Base-by-base conservation (phyloP, 2,888 invertebrate species). In the Galerucella pusilla region DNA sequence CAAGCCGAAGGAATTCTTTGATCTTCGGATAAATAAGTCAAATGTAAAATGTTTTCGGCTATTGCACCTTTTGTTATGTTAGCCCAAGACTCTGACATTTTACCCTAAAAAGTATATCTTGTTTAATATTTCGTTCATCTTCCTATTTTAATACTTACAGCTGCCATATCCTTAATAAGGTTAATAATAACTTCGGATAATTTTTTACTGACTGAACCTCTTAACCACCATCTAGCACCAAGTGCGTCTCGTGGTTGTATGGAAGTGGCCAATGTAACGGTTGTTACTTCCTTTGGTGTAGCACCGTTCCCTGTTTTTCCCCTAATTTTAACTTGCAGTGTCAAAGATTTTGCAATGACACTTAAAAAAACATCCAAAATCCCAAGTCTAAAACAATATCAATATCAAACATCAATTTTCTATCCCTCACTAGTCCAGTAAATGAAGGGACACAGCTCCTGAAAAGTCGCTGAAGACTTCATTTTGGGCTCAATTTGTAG, bases 101-200 rank as follows among this genome's bases (percentile, higher is more conserved):
- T 95, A 3, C 96, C 97, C 96, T 97, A 82, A 7, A 87, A 85
- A 76, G 54, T 16, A 45, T 12, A 60, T 20, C 11, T 5, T 6
- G 28, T 11, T 28, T 1, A 60, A 60, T 20, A 10, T 20, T 2
- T 59, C 20, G 20, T 59, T 16, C 14, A 59, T 59, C 9, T 14
- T 2, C 2, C 11, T 20, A 0, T 20, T 5, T 59, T 9, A 25
- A n/a, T 60, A 89, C 90, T 90, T 89, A 97, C 97, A 85, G 94
- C 93, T 25, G 96, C 94, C 94, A 99, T 96, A 84, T 99, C 98
- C 77, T 95, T 93, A 20, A 99, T 91, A 7, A 99, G 90, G 72
- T 92, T 91, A 60, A 97, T 95, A 63, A 97, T 96, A 68, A 94
- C 93, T 85, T 96, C 95, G 1, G 97, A 96, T 76, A 97, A 92